Percentiles rank a stretch among this genome's conserved stretches.
Conservation (phyloP, 1,140 invertebrate genomes). For the Helicoverpa zea region DNA sequence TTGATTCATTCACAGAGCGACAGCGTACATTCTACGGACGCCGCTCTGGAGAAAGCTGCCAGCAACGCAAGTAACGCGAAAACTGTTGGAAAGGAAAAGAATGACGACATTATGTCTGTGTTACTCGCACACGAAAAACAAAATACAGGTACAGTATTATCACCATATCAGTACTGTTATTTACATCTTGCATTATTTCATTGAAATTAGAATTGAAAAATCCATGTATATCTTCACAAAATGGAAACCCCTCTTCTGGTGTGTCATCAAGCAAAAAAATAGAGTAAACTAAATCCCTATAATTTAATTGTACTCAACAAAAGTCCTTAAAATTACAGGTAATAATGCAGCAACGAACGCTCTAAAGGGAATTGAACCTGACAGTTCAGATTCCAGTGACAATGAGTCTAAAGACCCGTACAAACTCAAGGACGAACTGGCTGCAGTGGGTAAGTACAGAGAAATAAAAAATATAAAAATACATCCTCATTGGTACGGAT, state of each 20-base stretch:
- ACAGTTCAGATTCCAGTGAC: constrained; percentile 93
- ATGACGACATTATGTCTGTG: constrained; percentile 97
- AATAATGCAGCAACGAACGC: constrained; percentile 87
- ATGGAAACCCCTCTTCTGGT: too few species aligned
- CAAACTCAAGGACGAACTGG: constrained; percentile 86
- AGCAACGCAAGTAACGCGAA: constrained; percentile 86
- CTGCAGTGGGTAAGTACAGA: constrained; percentile 88
- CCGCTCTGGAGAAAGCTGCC: constrained; percentile 86
- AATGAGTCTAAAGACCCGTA: constrained; percentile 89
- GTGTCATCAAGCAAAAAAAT: too few species aligned
- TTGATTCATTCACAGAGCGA: constrained; percentile 71
- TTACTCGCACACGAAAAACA: constrained; percentile 96
- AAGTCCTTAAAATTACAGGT: constrained; percentile 68
- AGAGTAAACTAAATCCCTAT: too few species aligned
- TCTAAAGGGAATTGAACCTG: constrained; percentile 88
- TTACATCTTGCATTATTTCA: too few species aligned
- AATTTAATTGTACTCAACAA: too few species aligned
- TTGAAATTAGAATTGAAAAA: too few species aligned
- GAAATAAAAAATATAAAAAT: background rate
- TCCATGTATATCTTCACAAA: too few species aligned
- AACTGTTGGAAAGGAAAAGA: constrained; percentile 88
- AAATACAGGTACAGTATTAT: constrained; percentile 75
- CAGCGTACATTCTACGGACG: constrained; percentile 82
- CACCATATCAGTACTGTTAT: too few species aligned
- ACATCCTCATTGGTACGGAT: too few species aligned